Conservation (phyloP, 1,140 invertebrate species). For the Drosophila equinoxialis region DNA sequence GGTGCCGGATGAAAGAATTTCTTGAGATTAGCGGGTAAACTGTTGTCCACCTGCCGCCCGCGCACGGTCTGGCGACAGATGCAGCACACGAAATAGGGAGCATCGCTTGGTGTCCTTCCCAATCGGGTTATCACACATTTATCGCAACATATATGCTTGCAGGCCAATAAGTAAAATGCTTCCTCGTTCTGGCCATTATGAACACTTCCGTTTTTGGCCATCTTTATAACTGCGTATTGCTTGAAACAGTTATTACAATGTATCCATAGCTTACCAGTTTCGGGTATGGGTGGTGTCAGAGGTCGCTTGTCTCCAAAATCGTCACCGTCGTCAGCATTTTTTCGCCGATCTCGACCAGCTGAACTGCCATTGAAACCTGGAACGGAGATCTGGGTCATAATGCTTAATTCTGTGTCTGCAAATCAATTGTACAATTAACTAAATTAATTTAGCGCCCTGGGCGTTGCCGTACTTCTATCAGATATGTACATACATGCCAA, state of each 20-base stretch:
- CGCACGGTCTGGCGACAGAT: conserved; percentile 49
- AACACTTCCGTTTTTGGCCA: background rate
- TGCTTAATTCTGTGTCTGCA: background rate
- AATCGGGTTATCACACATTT: conserved; percentile 44
- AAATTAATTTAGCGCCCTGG: background rate
- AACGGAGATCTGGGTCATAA: background rate
- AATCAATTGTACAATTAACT: background rate
- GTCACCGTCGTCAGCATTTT: background rate
- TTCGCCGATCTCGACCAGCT: background rate
- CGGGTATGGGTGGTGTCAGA: background rate
- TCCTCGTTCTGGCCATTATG: background rate
- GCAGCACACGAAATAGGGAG: conserved; percentile 47
- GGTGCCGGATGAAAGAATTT: conserved; percentile 64
- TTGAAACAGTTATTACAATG: conserved; percentile 68
- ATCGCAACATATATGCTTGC: conserved; percentile 58
- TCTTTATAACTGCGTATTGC: conserved; percentile 24
- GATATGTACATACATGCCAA: conserved; percentile 1
- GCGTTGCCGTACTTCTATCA: background rate
- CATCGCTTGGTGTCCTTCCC: conserved; percentile 48
- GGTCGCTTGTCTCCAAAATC: background rate
- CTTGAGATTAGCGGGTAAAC: conserved; percentile 54
- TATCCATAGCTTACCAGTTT: conserved; percentile 56
- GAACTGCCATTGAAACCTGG: background rate
- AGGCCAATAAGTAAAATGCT: conserved; percentile 58
- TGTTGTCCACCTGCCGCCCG: conserved; percentile 55